Evolutionary conservation across 2,888 invertebrate species (phyloP).

Genomic region (Cylloceria caligata): DNA sequence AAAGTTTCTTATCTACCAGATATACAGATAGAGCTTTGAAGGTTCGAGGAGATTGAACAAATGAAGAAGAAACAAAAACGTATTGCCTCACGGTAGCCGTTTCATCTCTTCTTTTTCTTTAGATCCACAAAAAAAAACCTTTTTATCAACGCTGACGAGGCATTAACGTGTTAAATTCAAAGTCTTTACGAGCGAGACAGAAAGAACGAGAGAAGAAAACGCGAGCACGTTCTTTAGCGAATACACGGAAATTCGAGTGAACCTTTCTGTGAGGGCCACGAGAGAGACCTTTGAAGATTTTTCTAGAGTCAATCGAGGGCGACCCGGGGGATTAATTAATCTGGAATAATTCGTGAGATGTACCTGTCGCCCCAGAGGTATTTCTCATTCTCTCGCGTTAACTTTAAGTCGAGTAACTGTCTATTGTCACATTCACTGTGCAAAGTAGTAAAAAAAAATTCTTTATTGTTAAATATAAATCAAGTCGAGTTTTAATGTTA

Average conservation of each 20-base stretch:
- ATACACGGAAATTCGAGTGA: slow-evolving; percentile 13
- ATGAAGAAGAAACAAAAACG: too few species aligned
- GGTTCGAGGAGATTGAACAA: too few species aligned
- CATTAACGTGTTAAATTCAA: slow-evolving; percentile 35
- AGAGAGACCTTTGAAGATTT: slow-evolving; percentile 42
- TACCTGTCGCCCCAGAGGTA: slow-evolving; percentile 15
- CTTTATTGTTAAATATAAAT: too few species aligned
- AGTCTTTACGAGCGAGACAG: slow-evolving; percentile 7
- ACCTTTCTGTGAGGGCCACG: background rate
- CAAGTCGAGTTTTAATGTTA: too few species aligned
- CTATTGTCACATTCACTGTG: too few species aligned
- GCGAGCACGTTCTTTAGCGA: slow-evolving; percentile 14
- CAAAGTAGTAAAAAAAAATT: too few species aligned
- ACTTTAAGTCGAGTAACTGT: too few species aligned
- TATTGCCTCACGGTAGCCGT: too few species aligned
- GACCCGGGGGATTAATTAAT: slow-evolving; percentile 53
- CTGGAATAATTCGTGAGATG: slow-evolving; percentile 41
- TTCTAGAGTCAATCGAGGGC: slow-evolving; percentile 35
- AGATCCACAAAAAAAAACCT: too few species aligned
- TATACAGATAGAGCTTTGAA: too few species aligned
- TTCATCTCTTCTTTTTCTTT: slow-evolving; percentile 17
- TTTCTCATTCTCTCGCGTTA: background rate
- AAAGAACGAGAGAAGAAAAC: background rate
- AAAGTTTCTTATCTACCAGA: too few species aligned
- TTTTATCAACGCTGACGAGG: too few species aligned